Evolutionary conservation across 1,140 invertebrate genomes (phyloP), one percentile per base, ranked within the genome.

Genomic region (Cydia fagiglandana): DNA sequence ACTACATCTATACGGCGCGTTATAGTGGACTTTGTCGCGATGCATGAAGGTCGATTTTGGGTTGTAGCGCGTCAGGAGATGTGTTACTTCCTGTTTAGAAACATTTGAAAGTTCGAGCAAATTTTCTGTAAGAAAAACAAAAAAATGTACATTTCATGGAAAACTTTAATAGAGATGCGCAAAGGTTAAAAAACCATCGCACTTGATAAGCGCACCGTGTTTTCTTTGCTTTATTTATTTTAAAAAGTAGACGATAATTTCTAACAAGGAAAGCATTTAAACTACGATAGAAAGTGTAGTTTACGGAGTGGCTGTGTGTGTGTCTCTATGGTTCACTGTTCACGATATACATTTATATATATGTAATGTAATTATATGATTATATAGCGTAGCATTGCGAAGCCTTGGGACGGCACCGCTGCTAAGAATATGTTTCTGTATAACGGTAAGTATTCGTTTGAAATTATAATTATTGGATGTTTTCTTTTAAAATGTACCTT

Each of bases 211-310:
- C 64, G 30, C 64, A 66, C 64, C 64, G 24, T 30, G 12, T 50
- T 50, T n/a, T 38, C 30, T 34, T 34, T 66, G 78, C 81, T 81
- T 81, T 79, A 80, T 81, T 82, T 83, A 83, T 83, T 83, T 81
- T 75, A 77, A 78, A 76, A 68, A 73, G 79, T 84, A 83, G 81
- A 78, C 78, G 80, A 84, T 86, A 88, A 85, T 86, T 84, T 88
- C 82, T 86, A 85, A 84, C 80, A 83, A 84, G 76, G 78, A 78
- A 88, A 84, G 89, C 86, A 90, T 89, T 90, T 87, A 87, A 83
- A 79, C 75, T 83, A 87, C 81, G 79, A 80, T 74, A 74, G 82
- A 78, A 76, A 73, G 75, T 83, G 76, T 80, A 80, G 78, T 85
- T 79, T 83, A 76, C 76, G 81, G 34, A 61, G 73, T 76, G 68